Conservation (phyloP, 2,113 vertebrate genomes). For the Campylorhamphus procurvoides region DNA sequence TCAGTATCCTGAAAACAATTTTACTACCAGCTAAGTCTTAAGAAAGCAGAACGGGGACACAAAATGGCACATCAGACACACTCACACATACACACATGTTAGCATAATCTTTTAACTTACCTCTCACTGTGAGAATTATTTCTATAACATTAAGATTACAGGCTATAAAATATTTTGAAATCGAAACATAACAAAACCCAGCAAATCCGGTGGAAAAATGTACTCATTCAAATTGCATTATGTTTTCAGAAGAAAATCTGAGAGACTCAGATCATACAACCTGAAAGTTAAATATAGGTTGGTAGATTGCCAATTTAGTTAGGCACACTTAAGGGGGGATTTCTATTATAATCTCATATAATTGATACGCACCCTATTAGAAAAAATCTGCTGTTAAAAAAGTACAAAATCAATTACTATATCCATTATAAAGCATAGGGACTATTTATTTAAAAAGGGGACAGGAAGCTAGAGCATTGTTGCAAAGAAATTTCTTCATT, state of each 20-base stretch:
- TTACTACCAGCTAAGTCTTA: background rate
- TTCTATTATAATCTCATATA: constrained; percentile 16
- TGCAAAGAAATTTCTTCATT: background rate
- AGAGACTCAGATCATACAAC: background rate
- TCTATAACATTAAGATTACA: background rate
- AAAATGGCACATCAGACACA: background rate
- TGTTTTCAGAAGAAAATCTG: background rate
- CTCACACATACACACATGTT: too few relatives aligned
- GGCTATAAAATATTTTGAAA: background rate
- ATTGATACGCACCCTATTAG: background rate
- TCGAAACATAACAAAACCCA: background rate
- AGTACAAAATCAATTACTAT: background rate
- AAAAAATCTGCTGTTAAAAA: background rate
- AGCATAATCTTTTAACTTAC: background rate
- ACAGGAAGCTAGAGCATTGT: background rate
- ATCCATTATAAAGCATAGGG: background rate
- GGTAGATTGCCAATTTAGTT: background rate
- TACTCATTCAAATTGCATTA: background rate
- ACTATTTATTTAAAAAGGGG: background rate
- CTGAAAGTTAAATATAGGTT: constrained; percentile 15
- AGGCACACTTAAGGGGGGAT: background rate
- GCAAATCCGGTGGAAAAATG: background rate
- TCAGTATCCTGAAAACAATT: background rate
- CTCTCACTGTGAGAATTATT: background rate
- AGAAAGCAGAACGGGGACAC: background rate